Base-by-base conservation (phyloP, 2,888 invertebrate genomes). In the Gastracanthus pulcherrimus region DNA sequence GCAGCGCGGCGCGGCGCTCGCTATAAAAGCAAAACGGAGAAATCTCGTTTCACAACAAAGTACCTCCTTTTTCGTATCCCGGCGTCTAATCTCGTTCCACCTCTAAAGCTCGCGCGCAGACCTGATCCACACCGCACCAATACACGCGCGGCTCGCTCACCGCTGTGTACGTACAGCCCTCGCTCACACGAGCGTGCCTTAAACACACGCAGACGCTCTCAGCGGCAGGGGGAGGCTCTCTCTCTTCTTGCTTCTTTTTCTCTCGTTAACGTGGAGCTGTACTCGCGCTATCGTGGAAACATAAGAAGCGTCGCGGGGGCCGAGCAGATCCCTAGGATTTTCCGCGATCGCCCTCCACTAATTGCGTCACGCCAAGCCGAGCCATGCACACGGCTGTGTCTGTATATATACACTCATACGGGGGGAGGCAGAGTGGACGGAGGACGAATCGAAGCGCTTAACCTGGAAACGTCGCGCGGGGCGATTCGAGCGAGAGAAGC, bases 1-100 rank as follows among this genome's bases (percentile, higher is more conserved):
- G 5, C 6, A 19, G 16, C 16, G 3, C 6, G n/a, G 19, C 62
- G 9, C n/a, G 34, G 16, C 3, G 62, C 34, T n/a, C 4, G 19
- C 34, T 45, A 69, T 71, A 81, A 81, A 76, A 74, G 67, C 51
- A 66, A 64, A 76, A 82, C 67, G 76, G 38, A 34, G 62, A 76
- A 79, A 82, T 80, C 82, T 76, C 82, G 76, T 79, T 79, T 79
- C 72, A 55, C 80, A 80, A 80, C 64, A 79, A 82, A 82, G 76
- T 79, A 71, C 64, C 78, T 55, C 38, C 41, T 78, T 76, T 82
- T 82, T 77, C 74, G 31, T 74, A 45, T 31, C 31, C 48, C 29
- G 41, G 23, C 76, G 74, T 82, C 82, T 82, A 82, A 82, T 80
- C 82, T 82, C 76, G 64, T 58, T 72, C 31, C 62, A 74, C 48